Base-by-base conservation (phyloP, 2,888 invertebrate genomes). In the Caenorhabditis japonica region DNA sequence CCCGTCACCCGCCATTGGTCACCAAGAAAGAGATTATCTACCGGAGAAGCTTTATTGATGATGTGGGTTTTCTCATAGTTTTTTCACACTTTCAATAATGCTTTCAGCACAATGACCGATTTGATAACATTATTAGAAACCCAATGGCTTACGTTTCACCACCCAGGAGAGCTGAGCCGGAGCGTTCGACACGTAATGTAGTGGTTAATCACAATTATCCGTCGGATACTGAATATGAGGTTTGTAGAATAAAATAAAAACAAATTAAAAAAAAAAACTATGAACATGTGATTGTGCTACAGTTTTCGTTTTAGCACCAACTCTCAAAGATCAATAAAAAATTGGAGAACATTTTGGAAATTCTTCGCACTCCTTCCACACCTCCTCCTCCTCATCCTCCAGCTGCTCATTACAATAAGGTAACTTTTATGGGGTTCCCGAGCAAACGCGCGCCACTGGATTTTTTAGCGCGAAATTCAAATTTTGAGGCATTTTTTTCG, bases 11-110 rank as follows among this genome's bases (percentile, higher is more conserved):
- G 21, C 74, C 74, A 3, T 46, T 64, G 0, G 58, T 74, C 10
- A 56, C 55, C 19, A 64, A 64, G 36, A 74, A 69, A 21, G 74
- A 74, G 33, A 69, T 74, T 21, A 69, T 74, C 52, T 74, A 74
- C 21, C 55, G 61, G 34, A 43, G 61, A 30, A 68, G 56, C n/a
- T 74, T 56, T 39, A 51, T 74, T 38, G 68, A 74, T 41, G 46
- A 61, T 36, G 74, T 74, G 7, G 56, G 66, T 72, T 61, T 12
- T 13, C 8, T 15, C 39, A 34, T 23, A 4, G 13, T n/a, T 27
- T 53, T 8, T 4, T 25, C 21, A 33, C 8, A 15, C 17, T 19
- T 33, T 23, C 15, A 5, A 30, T 13, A 39, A 17, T 46, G 10
- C 7, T 60, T 62, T 36, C 46, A 66, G 71, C 71, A 72, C 17